Evolutionary conservation across 2,888 invertebrate genomes (phyloP).

Genomic region (Pandemis heparana): DNA sequence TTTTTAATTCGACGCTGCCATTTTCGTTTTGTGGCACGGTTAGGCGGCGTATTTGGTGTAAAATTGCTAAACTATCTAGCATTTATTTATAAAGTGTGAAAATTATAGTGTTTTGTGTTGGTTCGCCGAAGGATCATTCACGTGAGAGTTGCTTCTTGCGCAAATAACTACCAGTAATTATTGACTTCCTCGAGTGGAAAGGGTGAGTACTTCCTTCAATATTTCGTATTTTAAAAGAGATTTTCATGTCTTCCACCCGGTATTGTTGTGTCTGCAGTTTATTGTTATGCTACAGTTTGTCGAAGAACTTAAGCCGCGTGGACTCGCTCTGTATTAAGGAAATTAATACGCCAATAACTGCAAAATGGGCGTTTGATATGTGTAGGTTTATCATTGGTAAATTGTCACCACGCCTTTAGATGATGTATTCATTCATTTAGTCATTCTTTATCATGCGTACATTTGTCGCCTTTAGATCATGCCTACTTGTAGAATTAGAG

Average conservation of each 20-base stretch:
- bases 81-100: slow-evolving; percentile 62
- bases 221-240: slow-evolving; percentile 60
- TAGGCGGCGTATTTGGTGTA: slow-evolving; percentile 72
- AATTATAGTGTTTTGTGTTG: slow-evolving; percentile 59
- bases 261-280: not conserved
- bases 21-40: slow-evolving; percentile 85
- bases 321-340: slow-evolving; percentile 9
- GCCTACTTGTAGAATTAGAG: not conserved
- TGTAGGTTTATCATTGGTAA: slow-evolving; percentile 69
- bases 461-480: slow-evolving; percentile 2
- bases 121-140: slow-evolving; percentile 56
- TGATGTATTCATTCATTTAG: slow-evolving; percentile 43
- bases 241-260: slow-evolving; percentile 47
- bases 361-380: slow-evolving; percentile 77
- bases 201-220: slow-evolving; percentile 78
- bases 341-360: slow-evolving; percentile 42
- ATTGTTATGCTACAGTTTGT: not conserved
- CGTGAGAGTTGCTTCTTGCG: slow-evolving; percentile 58
- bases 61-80: slow-evolving; percentile 62
- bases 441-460: slow-evolving; percentile 35
- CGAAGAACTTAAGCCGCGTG: not conserved
- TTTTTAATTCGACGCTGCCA: slow-evolving; percentile 75
- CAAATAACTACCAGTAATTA: slow-evolving; percentile 62
- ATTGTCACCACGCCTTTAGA: slow-evolving; percentile 60
- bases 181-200: slow-evolving; percentile 77